These are phyloP conservation scores for Lytechinus variegatus DNA, from an alignment of 35 echinoderm and acorn worm genomes.

Conservation along the genomic window DNA sequence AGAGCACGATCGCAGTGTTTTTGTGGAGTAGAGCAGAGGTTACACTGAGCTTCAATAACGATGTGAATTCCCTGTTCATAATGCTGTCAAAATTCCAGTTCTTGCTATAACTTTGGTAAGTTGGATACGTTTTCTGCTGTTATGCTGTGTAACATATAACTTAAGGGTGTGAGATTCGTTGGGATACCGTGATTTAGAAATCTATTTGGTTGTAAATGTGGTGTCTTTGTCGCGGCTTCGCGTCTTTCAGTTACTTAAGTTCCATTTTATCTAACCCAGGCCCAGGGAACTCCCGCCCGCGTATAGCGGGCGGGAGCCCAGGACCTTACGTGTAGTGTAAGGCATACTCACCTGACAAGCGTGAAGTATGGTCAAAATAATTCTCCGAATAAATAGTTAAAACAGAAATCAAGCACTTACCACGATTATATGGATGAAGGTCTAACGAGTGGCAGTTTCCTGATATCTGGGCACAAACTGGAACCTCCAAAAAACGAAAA, in stretches of 20 bases:
- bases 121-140: not conserved
- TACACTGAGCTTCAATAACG: not conserved
- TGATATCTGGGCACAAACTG: no score
- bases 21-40: not conserved
- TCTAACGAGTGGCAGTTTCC: no score
- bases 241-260: not conserved
- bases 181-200: not conserved
- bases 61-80: not conserved
- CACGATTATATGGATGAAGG: not conserved
- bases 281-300: not conserved
- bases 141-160: not conserved
- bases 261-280: not conserved
- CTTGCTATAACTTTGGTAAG: not conserved
- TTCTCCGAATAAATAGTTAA: no score
- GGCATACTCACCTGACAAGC: no score
- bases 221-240: not conserved
- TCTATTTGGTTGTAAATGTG: not conserved
- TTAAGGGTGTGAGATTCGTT: not conserved
- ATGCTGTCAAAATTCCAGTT: not conserved
- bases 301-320: not conserved
- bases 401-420: no score
- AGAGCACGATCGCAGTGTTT: not conserved
- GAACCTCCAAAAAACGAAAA: no score
- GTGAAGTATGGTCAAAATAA: no score
- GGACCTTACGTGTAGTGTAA: not conserved